Percentiles rank a stretch among this genome's conserved stretches.
phyloP scores from a whole-genome alignment of 2,113 vertebrate genomes.

The Anoura caudifer region DNA sequence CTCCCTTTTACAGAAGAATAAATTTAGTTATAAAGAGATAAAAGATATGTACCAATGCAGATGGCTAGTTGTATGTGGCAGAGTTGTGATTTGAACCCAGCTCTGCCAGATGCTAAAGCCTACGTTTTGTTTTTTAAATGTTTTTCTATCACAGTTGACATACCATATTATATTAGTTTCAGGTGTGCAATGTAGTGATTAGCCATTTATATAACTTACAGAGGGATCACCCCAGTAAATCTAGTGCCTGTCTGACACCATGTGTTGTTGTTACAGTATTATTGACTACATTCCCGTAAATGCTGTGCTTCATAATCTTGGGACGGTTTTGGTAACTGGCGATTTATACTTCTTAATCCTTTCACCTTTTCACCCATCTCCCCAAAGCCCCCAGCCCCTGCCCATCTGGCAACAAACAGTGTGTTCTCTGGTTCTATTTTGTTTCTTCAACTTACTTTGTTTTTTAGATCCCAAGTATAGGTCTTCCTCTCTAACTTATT shows the following conservation, averaged over 20 bases:
- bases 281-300: neutral
- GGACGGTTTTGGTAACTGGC: neutral
- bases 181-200: neutral
- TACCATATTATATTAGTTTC: neutral
- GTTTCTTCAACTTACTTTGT: no score
- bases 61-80: neutral
- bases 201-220: neutral
- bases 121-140: neutral
- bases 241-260: no score
- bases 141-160: neutral
- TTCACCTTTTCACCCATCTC: no score
- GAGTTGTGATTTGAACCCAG: neutral
- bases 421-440: no score
- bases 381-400: no score
- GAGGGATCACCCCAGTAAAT: no score
- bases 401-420: no score
- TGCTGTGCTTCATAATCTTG: neutral
- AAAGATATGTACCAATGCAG: neutral
- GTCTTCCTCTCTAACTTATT: no score
- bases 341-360: no score
- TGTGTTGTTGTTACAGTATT: neutral
- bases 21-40: neutral
- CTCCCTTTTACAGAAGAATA: neutral
- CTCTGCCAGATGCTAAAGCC: neutral
- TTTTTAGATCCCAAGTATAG: no score